Evolutionary conservation across 2,113 vertebrate species (phyloP).

Genomic region (Pachycephala philippinensis): DNA sequence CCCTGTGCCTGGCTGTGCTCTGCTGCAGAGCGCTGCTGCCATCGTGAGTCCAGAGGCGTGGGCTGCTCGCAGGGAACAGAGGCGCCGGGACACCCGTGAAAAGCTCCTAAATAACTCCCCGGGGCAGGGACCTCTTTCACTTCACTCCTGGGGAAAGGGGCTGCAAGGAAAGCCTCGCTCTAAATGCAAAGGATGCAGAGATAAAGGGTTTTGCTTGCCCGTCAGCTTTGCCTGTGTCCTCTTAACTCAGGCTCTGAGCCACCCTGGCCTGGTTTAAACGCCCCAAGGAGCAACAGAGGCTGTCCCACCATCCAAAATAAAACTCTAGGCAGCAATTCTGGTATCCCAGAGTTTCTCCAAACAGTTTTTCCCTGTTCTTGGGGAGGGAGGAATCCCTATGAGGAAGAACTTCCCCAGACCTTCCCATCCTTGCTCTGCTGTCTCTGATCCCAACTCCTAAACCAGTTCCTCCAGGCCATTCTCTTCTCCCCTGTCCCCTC

Average conservation of each 20-base stretch:
- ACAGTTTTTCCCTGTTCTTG: not conserved
- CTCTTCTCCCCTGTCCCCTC: not conserved
- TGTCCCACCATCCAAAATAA: not conserved
- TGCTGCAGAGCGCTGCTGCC: slow-evolving; percentile 16
- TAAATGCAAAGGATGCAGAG: not conserved
- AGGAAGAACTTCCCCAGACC: not conserved
- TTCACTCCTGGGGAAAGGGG: too few relatives aligned
- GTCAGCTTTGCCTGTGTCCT: not conserved
- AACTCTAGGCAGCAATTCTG: not conserved
- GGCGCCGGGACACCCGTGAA: fast-evolving
- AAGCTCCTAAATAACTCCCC: not conserved
- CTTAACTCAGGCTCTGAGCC: fast-evolving
- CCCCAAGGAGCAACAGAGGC: not conserved
- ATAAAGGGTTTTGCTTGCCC: too few relatives aligned
- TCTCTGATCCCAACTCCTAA: not conserved
- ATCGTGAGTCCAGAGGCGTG: not conserved
- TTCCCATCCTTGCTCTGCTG: not conserved
- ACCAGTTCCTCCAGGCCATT: not conserved
- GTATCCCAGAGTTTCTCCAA: not conserved
- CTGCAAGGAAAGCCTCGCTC: not conserved
- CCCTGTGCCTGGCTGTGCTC: not conserved
- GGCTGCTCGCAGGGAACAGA: not conserved
- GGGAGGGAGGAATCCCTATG: not conserved
- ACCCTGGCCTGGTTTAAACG: not conserved
- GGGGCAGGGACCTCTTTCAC: too few relatives aligned